phyloP scores from a whole-genome alignment of 2,888 invertebrate genomes.

The Endomychus coccineus region DNA sequence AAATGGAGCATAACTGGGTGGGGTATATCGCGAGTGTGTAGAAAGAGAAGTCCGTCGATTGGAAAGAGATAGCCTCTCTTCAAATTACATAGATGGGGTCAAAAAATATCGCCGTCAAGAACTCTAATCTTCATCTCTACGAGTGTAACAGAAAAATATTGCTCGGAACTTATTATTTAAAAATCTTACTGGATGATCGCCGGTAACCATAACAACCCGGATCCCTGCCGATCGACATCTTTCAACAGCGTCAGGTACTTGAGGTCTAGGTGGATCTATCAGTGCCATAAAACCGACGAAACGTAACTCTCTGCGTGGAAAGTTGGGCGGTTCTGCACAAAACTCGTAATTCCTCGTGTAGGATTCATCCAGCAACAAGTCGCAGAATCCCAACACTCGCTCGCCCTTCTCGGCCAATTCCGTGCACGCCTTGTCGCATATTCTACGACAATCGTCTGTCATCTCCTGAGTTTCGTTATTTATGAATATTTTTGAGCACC shows the following conservation, averaged over 20 bases:
- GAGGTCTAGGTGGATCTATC: slow-evolving; percentile 60
- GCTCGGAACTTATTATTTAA: too few species aligned
- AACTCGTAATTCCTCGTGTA: slow-evolving; percentile 53
- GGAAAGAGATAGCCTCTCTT: too few species aligned
- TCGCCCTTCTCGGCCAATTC: slow-evolving; percentile 74
- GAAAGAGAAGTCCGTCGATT: too few species aligned
- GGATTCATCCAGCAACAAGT: slow-evolving; percentile 50
- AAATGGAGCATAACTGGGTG: too few species aligned
- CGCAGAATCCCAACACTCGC: slow-evolving; percentile 79
- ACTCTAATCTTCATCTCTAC: too few species aligned
- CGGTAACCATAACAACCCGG: slow-evolving; percentile 74
- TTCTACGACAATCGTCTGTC: slow-evolving; percentile 47
- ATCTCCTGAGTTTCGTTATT: slow-evolving; percentile 51
- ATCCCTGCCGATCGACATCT: slow-evolving; percentile 72
- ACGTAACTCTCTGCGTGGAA: slow-evolving; percentile 57
- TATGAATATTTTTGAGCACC: slow-evolving; percentile 55
- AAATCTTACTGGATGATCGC: slow-evolving; percentile 63
- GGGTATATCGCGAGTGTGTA: too few species aligned
- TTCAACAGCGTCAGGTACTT: slow-evolving; percentile 58
- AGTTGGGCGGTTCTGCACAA: slow-evolving; percentile 58
- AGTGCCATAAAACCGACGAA: slow-evolving; percentile 59
- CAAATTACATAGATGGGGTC: too few species aligned
- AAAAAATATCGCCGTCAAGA: too few species aligned
- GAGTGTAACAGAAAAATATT: too few species aligned
- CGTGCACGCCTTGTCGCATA: slow-evolving; percentile 62